Evolutionary conservation across 2,113 vertebrate species (phyloP).

Genomic region (Neoarius graeffei): DNA sequence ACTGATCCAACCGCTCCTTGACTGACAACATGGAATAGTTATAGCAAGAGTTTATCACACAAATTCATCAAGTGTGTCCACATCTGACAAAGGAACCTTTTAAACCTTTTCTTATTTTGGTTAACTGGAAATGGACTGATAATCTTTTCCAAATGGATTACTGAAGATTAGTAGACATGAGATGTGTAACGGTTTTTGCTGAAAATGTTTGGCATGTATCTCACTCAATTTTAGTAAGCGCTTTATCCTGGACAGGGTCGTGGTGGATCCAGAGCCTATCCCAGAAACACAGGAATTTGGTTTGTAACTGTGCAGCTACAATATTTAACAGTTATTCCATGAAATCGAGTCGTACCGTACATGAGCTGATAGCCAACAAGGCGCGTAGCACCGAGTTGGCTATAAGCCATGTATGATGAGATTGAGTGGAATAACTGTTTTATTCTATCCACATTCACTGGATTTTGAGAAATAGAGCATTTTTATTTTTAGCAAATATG

Average conservation of each 20-base stretch:
- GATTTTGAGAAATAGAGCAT: too few relatives aligned
- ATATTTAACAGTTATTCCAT: too few relatives aligned
- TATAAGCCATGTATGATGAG: too few relatives aligned
- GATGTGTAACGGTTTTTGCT: neutral
- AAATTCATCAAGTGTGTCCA: neutral
- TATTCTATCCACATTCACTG: too few relatives aligned
- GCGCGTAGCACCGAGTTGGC: too few relatives aligned
- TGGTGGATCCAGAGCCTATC: neutral
- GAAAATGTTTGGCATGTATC: neutral
- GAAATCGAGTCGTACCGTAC: too few relatives aligned
- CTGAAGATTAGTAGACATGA: neutral
- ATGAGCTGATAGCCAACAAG: too few relatives aligned
- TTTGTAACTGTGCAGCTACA: too few relatives aligned
- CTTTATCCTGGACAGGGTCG: neutral
- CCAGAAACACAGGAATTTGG: neutral
- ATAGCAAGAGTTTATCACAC: neutral
- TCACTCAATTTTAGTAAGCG: neutral
- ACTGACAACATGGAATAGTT: neutral
- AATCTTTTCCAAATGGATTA: neutral
- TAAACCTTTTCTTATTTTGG: neutral
- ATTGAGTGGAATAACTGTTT: too few relatives aligned
- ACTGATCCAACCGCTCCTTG: too few relatives aligned
- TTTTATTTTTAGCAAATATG: too few relatives aligned
- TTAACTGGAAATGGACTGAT: neutral
- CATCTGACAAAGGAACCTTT: neutral